phyloP scores from a whole-genome alignment of 2,888 invertebrate genomes.

The Apamea epomidion region DNA sequence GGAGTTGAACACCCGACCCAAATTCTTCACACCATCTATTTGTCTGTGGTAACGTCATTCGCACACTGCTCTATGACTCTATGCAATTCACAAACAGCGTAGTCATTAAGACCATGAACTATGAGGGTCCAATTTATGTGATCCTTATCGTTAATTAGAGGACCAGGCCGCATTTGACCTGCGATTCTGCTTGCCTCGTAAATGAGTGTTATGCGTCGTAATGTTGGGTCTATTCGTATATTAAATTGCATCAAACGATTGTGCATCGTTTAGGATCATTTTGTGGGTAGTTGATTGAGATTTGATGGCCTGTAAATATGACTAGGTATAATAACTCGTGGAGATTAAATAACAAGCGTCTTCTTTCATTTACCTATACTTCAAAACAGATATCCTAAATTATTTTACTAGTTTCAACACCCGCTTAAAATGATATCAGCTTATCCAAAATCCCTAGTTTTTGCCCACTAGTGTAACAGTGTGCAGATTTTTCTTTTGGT shows the following conservation, averaged over 20 bases:
- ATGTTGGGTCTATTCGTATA: constrained; percentile 30
- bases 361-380: neutral
- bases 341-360: neutral
- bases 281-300: constrained; percentile 9
- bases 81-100: constrained; percentile 49
- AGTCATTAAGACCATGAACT: constrained; percentile 64
- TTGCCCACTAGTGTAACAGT: neutral
- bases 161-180: constrained; percentile 52
- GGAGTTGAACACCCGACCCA: constrained; percentile 72
- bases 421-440: neutral
- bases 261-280: constrained; percentile 20
- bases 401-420: neutral
- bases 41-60: constrained; percentile 61
- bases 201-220: constrained; percentile 41
- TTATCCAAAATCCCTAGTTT: neutral
- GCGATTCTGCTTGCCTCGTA: constrained; percentile 38
- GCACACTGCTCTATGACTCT: constrained; percentile 50
- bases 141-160: constrained; percentile 52
- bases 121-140: constrained; percentile 54
- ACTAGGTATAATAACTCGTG: neutral
- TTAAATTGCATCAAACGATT: constrained; percentile 42
- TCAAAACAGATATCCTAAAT: neutral
- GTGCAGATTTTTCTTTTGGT: too few relatives aligned
- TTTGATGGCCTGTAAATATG: neutral
- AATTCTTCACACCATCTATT: constrained; percentile 69